Evolutionary conservation across 2,797 vertebrate species (phyloP).

Genomic region (Cyclopterus lumpus): DNA sequence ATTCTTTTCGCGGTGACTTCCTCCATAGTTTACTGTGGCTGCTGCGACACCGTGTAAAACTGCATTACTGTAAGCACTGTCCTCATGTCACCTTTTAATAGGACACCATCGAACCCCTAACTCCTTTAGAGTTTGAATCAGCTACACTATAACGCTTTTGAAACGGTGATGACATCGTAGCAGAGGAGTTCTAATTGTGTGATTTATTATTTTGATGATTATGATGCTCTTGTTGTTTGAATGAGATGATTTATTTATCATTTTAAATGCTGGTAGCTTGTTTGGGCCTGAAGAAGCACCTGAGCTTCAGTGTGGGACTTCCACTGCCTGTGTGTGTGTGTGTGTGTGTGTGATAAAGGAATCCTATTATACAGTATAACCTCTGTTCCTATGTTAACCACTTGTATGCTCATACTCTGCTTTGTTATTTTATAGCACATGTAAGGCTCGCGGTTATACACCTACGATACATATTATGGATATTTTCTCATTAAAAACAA

Average conservation of each 20-base stretch:
- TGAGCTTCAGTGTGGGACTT: slow-evolving; percentile 30
- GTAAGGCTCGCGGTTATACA: slow-evolving; percentile 90
- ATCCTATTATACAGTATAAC: slow-evolving; percentile 75
- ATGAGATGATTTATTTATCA: slow-evolving; percentile 75
- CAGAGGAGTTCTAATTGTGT: slow-evolving; percentile 66
- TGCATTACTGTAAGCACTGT: not conserved
- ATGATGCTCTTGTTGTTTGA: slow-evolving; percentile 69
- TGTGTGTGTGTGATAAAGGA: slow-evolving; percentile 44
- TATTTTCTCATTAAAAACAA: slow-evolving; percentile 99
- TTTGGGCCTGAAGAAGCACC: slow-evolving; percentile 28
- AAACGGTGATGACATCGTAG: slow-evolving; percentile 18
- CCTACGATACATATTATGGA: slow-evolving; percentile 88
- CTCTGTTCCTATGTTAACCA: slow-evolving; percentile 91
- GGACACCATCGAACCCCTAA: not conserved
- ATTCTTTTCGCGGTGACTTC: slow-evolving; percentile 36
- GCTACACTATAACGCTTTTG: slow-evolving; percentile 16
- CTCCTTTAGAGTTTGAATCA: not conserved
- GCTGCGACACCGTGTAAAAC: slow-evolving; percentile 11
- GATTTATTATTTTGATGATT: slow-evolving; percentile 53
- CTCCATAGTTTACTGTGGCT: slow-evolving; percentile 8
- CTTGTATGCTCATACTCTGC: slow-evolving; percentile 89
- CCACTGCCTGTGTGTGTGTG: slow-evolving; percentile 35
- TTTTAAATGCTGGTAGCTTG: slow-evolving; percentile 63
- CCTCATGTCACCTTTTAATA: not conserved
- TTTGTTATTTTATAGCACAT: slow-evolving; percentile 92